These are phyloP conservation scores for Phrynosoma platyrhinos DNA, from an alignment of 2,113 vertebrate genomes.

Conservation along the genomic window DNA sequence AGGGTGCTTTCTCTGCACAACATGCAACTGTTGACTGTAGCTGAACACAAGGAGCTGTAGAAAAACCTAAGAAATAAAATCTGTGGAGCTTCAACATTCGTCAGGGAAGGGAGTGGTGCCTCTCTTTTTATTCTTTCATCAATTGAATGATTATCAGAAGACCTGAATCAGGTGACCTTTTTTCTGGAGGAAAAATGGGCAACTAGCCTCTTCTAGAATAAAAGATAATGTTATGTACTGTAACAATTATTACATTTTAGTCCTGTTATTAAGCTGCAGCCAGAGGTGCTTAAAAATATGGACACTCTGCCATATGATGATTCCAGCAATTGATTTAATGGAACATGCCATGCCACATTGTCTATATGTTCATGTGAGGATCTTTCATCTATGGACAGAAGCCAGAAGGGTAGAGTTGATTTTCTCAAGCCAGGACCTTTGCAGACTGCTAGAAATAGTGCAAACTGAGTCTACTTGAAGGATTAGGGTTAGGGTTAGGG, in stretches of 20 bases:
- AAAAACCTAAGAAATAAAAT: not conserved
- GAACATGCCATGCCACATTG: not conserved
- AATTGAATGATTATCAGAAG: not conserved
- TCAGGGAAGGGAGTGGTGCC: not conserved
- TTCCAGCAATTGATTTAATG: not conserved
- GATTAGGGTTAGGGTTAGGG: too few species aligned
- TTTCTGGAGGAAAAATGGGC: not conserved
- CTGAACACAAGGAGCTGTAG: not conserved
- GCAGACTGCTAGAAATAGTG: too few species aligned
- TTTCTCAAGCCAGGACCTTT: not conserved
- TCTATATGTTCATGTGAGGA: not conserved
- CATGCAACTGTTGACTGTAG: conserved; percentile 2
- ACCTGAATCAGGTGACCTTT: not conserved
- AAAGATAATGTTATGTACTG: not conserved
- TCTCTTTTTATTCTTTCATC: not conserved
- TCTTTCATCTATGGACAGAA: not conserved
- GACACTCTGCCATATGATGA: not conserved
- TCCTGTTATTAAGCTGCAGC: too few species aligned
- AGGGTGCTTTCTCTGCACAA: conserved; percentile 1
- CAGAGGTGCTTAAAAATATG: too few species aligned
- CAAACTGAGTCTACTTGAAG: too few species aligned
- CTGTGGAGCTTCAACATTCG: not conserved
- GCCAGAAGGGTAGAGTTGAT: not conserved
- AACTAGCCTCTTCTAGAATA: not conserved
- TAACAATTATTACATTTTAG: too few species aligned